Evolutionary conservation across 1,140 invertebrate genomes (phyloP).

Genomic region (Matsumurasca onukii): DNA sequence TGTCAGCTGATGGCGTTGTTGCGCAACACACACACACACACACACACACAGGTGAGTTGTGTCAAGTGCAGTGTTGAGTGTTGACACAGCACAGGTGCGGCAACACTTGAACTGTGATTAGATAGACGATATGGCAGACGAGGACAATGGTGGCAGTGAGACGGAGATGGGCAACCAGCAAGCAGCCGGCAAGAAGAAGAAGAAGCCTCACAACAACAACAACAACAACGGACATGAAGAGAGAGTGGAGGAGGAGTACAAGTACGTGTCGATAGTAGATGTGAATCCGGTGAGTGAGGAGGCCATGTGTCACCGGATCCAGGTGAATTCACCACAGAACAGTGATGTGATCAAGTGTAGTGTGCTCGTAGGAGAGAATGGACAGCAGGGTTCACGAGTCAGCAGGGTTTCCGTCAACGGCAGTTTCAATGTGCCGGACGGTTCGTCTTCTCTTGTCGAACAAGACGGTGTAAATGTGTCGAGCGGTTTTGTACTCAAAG

Average conservation of each 20-base stretch:
- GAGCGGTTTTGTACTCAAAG: no score
- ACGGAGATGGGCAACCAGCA: constrained; percentile 12
- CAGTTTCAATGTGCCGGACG: neutral
- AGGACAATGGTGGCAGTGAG: constrained; percentile 11
- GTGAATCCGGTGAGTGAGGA: constrained; percentile 11
- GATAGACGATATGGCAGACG: constrained; percentile 12
- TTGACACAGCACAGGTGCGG: no score
- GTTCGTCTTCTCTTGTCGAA: neutral
- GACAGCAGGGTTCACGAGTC: constrained; percentile 3
- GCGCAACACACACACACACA: no score
- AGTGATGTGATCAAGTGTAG: neutral
- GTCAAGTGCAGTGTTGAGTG: no score
- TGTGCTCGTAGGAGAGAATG: constrained; percentile 8
- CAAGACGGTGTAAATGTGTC: no score
- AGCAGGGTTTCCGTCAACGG: constrained; percentile 9
- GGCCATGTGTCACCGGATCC: neutral
- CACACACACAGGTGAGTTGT: no score
- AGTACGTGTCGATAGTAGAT: constrained; percentile 29
- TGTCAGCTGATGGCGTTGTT: no score
- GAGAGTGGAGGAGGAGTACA: constrained; percentile 15
- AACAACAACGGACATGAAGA: neutral
- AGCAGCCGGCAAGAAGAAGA: neutral
- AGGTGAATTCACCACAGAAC: neutral
- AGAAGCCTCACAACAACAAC: neutral
- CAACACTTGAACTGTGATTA: no score